Conservation (phyloP, 2,888 invertebrate species). For the Drosophila pegasa region DNA sequence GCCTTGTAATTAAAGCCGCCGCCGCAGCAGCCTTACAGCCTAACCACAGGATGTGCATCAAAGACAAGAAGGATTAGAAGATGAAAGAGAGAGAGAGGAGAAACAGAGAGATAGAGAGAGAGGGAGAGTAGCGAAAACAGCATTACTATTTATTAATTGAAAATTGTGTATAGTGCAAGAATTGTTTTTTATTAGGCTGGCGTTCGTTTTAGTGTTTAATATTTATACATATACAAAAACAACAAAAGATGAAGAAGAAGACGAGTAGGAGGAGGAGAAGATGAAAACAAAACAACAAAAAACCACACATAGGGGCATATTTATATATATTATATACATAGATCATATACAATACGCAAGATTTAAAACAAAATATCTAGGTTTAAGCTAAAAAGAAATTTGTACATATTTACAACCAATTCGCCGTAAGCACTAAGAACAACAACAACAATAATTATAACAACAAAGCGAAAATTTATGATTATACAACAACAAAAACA, state of each 20-base stretch:
- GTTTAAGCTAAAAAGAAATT: slow-evolving; percentile 54
- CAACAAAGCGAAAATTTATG: slow-evolving; percentile 53
- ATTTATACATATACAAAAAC: slow-evolving; percentile 75
- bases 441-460: slow-evolving; percentile 56
- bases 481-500: slow-evolving; percentile 60
- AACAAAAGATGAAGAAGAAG: slow-evolving; percentile 14
- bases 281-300: slow-evolving; percentile 34
- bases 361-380: slow-evolving; percentile 48
- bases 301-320: slow-evolving; percentile 62
- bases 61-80: slow-evolving; percentile 6
- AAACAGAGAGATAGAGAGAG: not conserved
- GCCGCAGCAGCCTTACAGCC: slow-evolving; percentile 47
- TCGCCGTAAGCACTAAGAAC: slow-evolving; percentile 66
- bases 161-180: slow-evolving; percentile 68
- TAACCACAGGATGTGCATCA: slow-evolving; percentile 16
- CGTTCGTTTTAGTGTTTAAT: slow-evolving; percentile 76
- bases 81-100: not conserved
- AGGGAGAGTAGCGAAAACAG: slow-evolving; percentile 58
- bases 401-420: slow-evolving; percentile 80
- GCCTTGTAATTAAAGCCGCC: slow-evolving; percentile 51
- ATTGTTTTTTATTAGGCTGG: slow-evolving; percentile 74
- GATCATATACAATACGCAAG: slow-evolving; percentile 58
- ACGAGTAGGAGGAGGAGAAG: not conserved
- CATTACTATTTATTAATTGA: slow-evolving; percentile 79
- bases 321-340: slow-evolving; percentile 64